A percentile compares a stretch with the other conserved stretches of the same genome.
phyloP scores from a whole-genome alignment of 1,140 invertebrate species.

The Zaprionus ornatus region DNA sequence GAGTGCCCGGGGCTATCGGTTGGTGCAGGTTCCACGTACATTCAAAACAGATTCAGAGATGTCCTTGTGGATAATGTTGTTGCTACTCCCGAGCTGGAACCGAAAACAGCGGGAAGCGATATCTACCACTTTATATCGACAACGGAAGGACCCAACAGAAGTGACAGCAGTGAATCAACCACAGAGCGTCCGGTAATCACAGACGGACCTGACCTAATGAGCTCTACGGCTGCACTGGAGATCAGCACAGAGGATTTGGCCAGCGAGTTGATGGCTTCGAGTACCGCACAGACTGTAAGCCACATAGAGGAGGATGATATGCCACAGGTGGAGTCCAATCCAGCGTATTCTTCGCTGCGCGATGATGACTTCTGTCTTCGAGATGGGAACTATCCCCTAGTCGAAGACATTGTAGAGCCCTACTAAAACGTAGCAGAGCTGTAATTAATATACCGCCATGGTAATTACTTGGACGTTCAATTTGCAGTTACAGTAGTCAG shows the following conservation, averaged over 20 bases:
- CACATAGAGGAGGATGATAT: slow-evolving; percentile 76
- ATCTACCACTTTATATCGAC: slow-evolving; percentile 81
- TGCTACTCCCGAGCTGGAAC: slow-evolving; percentile 50
- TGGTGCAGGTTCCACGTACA: slow-evolving; percentile 24
- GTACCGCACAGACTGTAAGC: slow-evolving; percentile 34
- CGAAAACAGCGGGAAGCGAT: slow-evolving; percentile 75
- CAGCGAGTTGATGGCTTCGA: slow-evolving; percentile 22
- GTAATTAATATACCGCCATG: slow-evolving; percentile 24
- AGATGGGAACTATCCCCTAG: slow-evolving; percentile 75
- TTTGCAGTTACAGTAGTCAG: background rate
- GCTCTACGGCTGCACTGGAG: slow-evolving; percentile 23
- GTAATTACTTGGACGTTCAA: slow-evolving; percentile 14
- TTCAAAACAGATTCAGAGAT: slow-evolving; percentile 57
- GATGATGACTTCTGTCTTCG: slow-evolving; percentile 77
- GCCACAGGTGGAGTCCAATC: slow-evolving; percentile 76
- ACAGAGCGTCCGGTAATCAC: slow-evolving; percentile 33
- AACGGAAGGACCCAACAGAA: slow-evolving; percentile 72
- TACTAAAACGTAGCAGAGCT: slow-evolving; percentile 35
- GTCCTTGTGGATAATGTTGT: slow-evolving; percentile 37
- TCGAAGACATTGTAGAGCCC: slow-evolving; percentile 60
- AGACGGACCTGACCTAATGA: slow-evolving; percentile 17
- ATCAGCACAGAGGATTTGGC: slow-evolving; percentile 44
- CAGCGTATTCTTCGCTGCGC: slow-evolving; percentile 76
- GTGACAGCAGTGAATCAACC: slow-evolving; percentile 14
- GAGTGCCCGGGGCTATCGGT: slow-evolving; percentile 6